These are phyloP conservation scores for Pelecanus crispus DNA, from an alignment of 2,113 vertebrate genomes.

Conservation along the genomic window DNA sequence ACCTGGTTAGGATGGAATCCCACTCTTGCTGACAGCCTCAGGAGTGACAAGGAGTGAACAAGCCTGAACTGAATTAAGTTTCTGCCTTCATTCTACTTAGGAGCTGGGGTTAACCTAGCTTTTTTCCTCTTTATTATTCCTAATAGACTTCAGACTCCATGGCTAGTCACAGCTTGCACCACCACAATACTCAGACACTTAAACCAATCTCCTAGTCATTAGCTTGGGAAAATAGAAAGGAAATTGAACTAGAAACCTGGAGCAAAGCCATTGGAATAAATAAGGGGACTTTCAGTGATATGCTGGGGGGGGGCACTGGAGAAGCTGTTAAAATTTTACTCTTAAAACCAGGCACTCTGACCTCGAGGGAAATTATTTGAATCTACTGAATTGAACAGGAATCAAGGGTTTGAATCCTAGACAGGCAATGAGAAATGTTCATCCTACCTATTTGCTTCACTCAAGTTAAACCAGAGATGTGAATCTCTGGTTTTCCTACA, in stretches of 20 bases:
- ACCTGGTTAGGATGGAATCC: not conserved
- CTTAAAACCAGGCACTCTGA: not conserved
- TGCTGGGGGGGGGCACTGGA: not conserved
- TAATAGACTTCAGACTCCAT: not conserved
- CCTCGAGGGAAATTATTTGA: not conserved
- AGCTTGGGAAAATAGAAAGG: slow-evolving; percentile 50
- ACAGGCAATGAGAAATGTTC: not conserved
- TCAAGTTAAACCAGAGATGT: not conserved
- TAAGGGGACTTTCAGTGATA: slow-evolving; percentile 1
- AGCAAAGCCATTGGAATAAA: slow-evolving; percentile 38
- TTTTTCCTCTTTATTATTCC: slow-evolving; percentile 14
- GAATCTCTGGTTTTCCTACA: not conserved
- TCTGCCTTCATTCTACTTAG: not conserved
- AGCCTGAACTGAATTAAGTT: not conserved
- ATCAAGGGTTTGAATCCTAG: not conserved
- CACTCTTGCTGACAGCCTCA: not conserved
- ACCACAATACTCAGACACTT: not conserved
- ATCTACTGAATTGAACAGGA: not conserved
- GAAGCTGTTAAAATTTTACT: slow-evolving; percentile 30
- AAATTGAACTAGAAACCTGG: slow-evolving; percentile 41
- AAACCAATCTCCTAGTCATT: slow-evolving; percentile 50
- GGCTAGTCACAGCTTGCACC: not conserved
- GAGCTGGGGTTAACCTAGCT: not conserved
- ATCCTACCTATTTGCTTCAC: not conserved
- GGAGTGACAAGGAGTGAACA: not conserved